A percentile compares a stretch with the other conserved stretches of the same genome.
Evolutionary conservation across 2,888 invertebrate species (phyloP).

Genomic region (Sarcophaga rosellei): DNA sequence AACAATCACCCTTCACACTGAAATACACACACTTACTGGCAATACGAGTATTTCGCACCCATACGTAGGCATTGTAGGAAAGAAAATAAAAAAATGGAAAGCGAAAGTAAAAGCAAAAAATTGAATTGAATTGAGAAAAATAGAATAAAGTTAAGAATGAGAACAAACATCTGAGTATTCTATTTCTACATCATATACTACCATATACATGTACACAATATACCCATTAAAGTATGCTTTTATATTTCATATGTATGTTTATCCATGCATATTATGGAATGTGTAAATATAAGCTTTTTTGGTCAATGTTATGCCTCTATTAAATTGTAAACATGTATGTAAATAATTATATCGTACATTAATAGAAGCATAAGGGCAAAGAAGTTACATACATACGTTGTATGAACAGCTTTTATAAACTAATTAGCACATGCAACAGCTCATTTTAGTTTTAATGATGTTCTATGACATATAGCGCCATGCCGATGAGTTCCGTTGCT

Average conservation of each 20-base stretch:
- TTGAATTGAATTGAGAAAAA: neutral
- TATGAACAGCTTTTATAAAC: no score
- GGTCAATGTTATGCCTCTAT: neutral
- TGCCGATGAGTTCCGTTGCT: no score
- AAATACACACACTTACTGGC: no score
- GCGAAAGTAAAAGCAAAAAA: neutral
- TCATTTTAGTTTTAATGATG: neutral
- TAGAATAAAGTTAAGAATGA: neutral
- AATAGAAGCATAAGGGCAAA: neutral
- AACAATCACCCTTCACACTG: neutral
- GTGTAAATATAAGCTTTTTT: neutral
- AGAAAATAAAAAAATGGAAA: neutral
- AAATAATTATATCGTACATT: conserved; percentile 11
- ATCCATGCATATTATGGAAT: neutral
- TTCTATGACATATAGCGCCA: no score
- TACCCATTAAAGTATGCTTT: no score
- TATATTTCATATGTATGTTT: neutral
- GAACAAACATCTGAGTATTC: neutral
- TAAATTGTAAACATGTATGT: neutral
- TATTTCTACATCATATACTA: no score
- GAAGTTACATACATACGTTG: no score
- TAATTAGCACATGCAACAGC: neutral
- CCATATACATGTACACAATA: no score
- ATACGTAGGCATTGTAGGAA: neutral
- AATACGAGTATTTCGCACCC: neutral